Base-by-base conservation (phyloP, 2,888 invertebrate genomes). In the Bombylius discolor region DNA sequence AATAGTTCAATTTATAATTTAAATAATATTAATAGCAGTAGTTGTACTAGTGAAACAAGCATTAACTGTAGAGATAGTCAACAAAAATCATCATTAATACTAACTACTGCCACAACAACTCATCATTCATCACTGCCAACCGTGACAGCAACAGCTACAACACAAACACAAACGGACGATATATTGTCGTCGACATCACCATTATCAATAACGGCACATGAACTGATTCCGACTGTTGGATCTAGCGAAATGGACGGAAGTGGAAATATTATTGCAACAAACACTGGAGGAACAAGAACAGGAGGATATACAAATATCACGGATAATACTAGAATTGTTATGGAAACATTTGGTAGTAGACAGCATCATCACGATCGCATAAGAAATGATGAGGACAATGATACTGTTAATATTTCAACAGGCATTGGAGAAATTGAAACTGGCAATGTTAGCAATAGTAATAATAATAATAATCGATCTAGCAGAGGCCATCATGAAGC, bases 401-500 rank as follows among this genome's bases (percentile, higher is more conserved):
- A 42, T 42, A 5, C 12, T 11, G 11, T 11, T 42, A 8, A 23
- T 23, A 23, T 23, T 23, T 23, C 23, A 23, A 23, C 23, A 23
- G 23, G 23, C 23, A 23, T 23, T 23, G 23, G 23, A 23, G 23
- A 23, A 23, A 23, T 3, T 23, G 23, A 23, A 23, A 23, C 3
- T 23, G 23, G 23, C 46, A 56, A 54, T 51, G 53, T 42, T 47
- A 56, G 61, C 8, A 57, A 50, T 62, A 60, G 62, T 62, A 68
- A 47, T 32, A 47, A 32, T 32, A 47, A 32, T 47, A 14, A 33
- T 49, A 49, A 44, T 44, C 14, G 9, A 14, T 31, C 46, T 33
- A 50, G 47, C 23, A 50, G 59, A 42, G 55, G 56, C 49, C 59
- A 57, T 51, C 58, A 59, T 52, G 69, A 72, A 64, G 72, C 73